Evolutionary conservation across 2,113 vertebrate genomes (phyloP).

Genomic region (Etheostoma cragini): DNA sequence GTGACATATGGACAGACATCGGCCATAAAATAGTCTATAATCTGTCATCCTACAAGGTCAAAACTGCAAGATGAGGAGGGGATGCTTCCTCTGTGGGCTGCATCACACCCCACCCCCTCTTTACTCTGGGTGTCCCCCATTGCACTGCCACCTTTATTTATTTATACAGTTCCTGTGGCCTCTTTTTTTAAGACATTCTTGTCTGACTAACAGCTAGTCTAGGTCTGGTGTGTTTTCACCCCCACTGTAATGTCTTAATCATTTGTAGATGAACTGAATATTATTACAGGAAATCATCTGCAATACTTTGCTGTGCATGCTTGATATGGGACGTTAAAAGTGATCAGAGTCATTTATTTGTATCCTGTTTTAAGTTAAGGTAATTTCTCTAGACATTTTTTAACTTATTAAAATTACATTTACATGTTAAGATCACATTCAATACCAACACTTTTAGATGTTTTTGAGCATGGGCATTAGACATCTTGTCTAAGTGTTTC

Average conservation of each 20-base stretch:
- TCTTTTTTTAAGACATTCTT: constrained; percentile 25
- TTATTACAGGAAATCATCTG: not conserved
- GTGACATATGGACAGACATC: constrained; percentile 5
- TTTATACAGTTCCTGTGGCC: constrained; percentile 55
- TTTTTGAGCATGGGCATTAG: not conserved
- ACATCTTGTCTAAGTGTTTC: not conserved
- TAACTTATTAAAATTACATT: not conserved
- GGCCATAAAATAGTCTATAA: not conserved
- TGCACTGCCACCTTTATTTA: constrained; percentile 67
- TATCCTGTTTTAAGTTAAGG: not conserved
- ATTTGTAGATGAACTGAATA: not conserved
- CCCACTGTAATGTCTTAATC: constrained; percentile 15
- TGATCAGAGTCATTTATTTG: not conserved
- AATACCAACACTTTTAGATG: not conserved
- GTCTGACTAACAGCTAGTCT: constrained; percentile 21
- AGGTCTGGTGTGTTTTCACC: constrained; percentile 13
- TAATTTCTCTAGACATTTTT: not conserved
- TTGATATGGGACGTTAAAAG: not conserved
- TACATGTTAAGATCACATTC: not conserved
- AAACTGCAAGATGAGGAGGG: constrained; percentile 37
- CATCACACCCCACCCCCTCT: constrained; percentile 40
- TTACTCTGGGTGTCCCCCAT: constrained; percentile 40
- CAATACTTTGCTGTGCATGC: not conserved
- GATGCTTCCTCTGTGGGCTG: constrained; percentile 27
- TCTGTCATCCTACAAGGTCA: constrained; percentile 68